These are phyloP conservation scores for Notechis scutatus DNA, from an alignment of 2,113 vertebrate genomes.

Conservation along the genomic window DNA sequence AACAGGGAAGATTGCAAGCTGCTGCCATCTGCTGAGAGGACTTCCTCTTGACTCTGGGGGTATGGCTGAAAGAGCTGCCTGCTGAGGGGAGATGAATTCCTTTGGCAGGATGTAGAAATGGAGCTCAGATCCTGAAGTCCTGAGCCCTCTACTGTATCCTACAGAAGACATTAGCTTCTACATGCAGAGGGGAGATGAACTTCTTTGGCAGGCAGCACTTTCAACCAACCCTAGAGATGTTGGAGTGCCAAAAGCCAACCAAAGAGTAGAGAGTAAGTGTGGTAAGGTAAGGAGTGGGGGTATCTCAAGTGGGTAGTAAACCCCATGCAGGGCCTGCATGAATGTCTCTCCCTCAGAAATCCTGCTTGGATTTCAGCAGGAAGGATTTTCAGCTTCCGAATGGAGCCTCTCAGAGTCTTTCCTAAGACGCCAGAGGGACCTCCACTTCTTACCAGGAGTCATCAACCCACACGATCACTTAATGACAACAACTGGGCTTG, in stretches of 20 bases:
- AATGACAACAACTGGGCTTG: neutral
- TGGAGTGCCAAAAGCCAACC: neutral
- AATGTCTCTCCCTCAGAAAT: neutral
- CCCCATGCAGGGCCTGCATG: neutral
- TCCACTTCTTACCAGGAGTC: neutral
- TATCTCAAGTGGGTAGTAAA: neutral
- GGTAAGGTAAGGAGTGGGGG: neutral
- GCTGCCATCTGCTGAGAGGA: neutral
- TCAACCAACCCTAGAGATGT: neutral
- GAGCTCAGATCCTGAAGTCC: neutral
- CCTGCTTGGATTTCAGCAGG: neutral
- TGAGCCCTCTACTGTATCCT: neutral
- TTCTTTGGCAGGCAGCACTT: neutral
- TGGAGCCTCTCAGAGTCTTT: neutral
- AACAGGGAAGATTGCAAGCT: neutral
- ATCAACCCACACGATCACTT: neutral
- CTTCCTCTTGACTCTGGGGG: neutral
- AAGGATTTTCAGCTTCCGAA: neutral
- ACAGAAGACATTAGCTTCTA: neutral
- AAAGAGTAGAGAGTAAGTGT: neutral
- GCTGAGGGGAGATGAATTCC: neutral
- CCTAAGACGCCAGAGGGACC: neutral
- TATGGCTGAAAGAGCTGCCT: neutral
- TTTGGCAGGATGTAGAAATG: neutral
- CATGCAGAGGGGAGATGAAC: neutral